Evolutionary conservation across 2,797 vertebrate genomes (phyloP).

Genomic region (Microhierax caerulescens): DNA sequence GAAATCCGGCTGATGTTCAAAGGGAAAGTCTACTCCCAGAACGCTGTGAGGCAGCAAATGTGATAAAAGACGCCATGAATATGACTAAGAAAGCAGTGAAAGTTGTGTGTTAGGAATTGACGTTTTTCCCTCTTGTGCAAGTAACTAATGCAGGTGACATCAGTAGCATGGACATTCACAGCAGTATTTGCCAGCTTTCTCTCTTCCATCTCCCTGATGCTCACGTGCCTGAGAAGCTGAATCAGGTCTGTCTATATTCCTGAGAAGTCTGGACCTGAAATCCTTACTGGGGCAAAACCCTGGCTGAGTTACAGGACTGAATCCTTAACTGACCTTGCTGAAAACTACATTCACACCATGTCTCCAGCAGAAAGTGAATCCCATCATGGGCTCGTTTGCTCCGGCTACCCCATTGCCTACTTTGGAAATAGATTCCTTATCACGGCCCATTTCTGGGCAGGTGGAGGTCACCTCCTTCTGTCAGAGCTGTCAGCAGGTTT

Average conservation of each 20-base stretch:
- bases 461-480: not conserved
- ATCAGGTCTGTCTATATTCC: not conserved
- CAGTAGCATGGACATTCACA: not conserved
- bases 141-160: not conserved
- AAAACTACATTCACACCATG: not conserved
- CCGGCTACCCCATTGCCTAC: not conserved
- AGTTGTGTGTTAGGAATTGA: not conserved
- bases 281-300: not conserved
- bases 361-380: not conserved
- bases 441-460: not conserved
- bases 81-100: not conserved
- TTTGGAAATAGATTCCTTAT: not conserved
- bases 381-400: not conserved
- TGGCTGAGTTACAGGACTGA: not conserved
- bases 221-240: not conserved
- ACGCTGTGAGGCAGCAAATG: not conserved
- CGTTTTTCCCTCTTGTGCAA: not conserved
- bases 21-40: not conserved
- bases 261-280: not conserved
- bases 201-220: not conserved
- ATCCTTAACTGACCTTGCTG: not conserved
- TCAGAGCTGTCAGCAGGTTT: not conserved
- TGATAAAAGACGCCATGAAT: not conserved
- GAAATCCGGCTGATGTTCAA: conserved; percentile 57
- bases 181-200: not conserved